These are phyloP conservation scores for Cebuella pygmaea DNA, from an alignment of 2,797 vertebrate genomes.

Conservation along the genomic window DNA sequence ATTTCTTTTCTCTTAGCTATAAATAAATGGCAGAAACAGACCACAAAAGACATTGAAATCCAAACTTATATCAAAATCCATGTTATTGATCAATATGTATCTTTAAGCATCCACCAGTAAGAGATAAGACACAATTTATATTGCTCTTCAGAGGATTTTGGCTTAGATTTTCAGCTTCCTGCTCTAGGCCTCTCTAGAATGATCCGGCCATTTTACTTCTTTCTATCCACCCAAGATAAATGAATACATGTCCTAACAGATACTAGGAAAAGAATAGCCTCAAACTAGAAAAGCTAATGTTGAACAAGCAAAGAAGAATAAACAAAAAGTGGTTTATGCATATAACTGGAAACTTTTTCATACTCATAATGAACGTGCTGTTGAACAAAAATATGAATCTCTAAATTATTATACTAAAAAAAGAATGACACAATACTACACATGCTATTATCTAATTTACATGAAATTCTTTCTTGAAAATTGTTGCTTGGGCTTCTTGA, in stretches of 20 bases:
- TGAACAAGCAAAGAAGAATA: background rate
- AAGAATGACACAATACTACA: background rate
- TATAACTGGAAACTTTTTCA: background rate
- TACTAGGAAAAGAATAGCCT: background rate
- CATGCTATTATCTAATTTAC: too few species aligned
- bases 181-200: background rate
- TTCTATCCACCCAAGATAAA: background rate
- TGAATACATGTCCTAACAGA: background rate
- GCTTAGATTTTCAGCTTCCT: background rate
- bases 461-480: background rate
- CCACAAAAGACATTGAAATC: conserved; percentile 6
- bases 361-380: background rate
- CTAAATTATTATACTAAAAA: background rate
- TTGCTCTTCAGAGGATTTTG: background rate
- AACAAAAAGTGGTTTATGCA: background rate
- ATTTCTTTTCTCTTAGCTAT: background rate
- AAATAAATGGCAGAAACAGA: background rate
- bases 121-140: background rate
- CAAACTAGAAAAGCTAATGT: background rate
- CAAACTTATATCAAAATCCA: background rate
- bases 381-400: background rate
- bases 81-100: background rate
- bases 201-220: background rate
- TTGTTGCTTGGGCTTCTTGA: background rate
- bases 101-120: background rate